phyloP scores from a whole-genome alignment of 1,140 invertebrate genomes.

The Drosophila virilis region DNA sequence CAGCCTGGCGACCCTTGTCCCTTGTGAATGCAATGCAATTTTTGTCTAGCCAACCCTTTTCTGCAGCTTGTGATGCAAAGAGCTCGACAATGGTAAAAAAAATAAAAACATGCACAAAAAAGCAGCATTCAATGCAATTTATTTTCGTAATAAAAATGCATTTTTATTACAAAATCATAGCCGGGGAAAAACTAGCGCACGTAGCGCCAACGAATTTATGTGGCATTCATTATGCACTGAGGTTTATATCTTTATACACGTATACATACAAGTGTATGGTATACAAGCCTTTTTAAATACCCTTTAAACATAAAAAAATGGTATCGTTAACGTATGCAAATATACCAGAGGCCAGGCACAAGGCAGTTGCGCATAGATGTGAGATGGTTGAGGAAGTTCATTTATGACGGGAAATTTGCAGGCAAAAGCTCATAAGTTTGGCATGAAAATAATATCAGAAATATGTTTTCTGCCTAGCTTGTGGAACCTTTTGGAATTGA shows the following conservation, averaged over 20 bases:
- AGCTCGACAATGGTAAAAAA: constrained; percentile 37
- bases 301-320: background rate
- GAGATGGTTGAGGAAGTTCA: too few species aligned
- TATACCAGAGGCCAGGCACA: too few species aligned
- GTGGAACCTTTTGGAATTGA: too few species aligned
- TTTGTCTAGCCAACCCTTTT: too few species aligned
- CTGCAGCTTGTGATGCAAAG: constrained; percentile 36
- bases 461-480: too few species aligned
- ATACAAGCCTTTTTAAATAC: background rate
- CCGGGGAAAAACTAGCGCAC: constrained; percentile 59
- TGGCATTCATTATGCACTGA: constrained; percentile 67
- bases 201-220: constrained; percentile 59
- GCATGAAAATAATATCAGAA: too few species aligned
- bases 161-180: constrained; percentile 74
- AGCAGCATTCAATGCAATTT: constrained; percentile 67
- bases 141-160: constrained; percentile 77
- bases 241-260: constrained; percentile 27
- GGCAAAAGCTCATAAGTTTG: too few species aligned
- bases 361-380: too few species aligned
- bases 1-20: background rate
- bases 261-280: constrained; percentile 16
- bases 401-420: too few species aligned
- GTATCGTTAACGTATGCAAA: background rate
- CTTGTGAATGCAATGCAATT: background rate
- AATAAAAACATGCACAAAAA: constrained; percentile 18